Conservation (phyloP, 2,113 vertebrate species). For the Gnathonemus longibarbis region DNA sequence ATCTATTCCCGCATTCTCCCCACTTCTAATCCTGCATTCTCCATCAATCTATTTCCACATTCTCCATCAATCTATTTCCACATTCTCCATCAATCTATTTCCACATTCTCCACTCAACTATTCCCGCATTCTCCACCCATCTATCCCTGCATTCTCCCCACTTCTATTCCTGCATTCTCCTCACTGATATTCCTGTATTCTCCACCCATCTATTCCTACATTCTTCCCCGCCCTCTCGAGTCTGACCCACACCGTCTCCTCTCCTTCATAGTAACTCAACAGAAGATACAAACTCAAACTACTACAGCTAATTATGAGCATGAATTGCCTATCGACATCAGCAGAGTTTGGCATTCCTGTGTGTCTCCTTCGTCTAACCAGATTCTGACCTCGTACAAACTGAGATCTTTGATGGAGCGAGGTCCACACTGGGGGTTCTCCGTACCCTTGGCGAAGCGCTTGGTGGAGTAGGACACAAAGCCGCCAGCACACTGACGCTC, state of each 20-base stretch:
- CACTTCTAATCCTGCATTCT: not conserved
- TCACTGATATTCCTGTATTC: not conserved
- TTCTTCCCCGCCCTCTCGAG: not conserved
- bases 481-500: constrained; percentile 31
- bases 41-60: not conserved
- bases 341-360: not conserved
- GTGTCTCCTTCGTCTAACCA: not conserved
- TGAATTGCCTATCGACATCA: not conserved
- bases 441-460: constrained; percentile 4
- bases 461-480: not conserved
- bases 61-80: not conserved
- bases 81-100: not conserved
- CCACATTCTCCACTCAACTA: too few relatives aligned
- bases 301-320: not conserved
- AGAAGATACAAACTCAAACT: not conserved
- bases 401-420: constrained; percentile 27
- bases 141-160: not conserved
- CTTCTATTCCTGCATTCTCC: not conserved
- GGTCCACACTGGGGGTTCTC: not conserved
- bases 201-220: not conserved
- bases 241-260: not conserved
- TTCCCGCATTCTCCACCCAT: not conserved
- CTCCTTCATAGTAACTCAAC: not conserved
- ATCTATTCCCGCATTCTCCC: not conserved
- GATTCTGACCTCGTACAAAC: constrained; percentile 55